Evolutionary conservation across 2,113 vertebrate species (phyloP), one percentile per base, ranked within the genome.

Genomic region (Tragelaphus strepsiceros): DNA sequence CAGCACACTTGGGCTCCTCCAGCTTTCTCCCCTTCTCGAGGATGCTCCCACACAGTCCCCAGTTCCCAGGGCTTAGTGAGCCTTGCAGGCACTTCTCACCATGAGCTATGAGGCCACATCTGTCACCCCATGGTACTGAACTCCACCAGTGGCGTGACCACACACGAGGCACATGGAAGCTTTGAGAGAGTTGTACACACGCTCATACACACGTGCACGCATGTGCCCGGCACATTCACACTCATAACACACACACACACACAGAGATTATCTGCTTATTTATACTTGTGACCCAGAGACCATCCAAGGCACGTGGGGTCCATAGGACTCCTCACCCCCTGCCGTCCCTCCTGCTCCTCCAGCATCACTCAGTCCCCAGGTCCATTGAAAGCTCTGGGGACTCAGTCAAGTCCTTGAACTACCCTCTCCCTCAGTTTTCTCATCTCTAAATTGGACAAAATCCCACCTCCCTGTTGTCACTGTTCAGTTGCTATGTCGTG

Each of bases 201-300:
- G 21, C 43, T 30, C 1, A 0, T 30, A 54, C 21, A 28, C 35
- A 21, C 2, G 0, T 2, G 17, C 51, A 62, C 4, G 7, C 58
- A 16, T 9, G 3, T 0, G 17, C 21, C 21, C 30, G 9, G 15
- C 5, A 9, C 6, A 2, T 2, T 19, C 53, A 88, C 21, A 16
- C 30, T 83, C 51, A 22, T 32, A n/a, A 11, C 30, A 13, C 30
- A 19, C 78, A 19, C 78, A 21, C 80, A 16, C 7, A 5, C 62
- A 67, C 10, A 49, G 3, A 30, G 35, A 24, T 74, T 30, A 17
- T 35, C 61, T 13, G 35, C 61, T 58, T 16, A 0, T 56, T 71
- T 12, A 0, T 49, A 35, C n/a, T 15, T 13, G 15, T 64, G 46
- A 67, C 49, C 82, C 67, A 35, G 49, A 49, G 30, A 46, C 11